Evolutionary conservation across 2,888 invertebrate species (phyloP).

Genomic region (Tupiocoris notatus): DNA sequence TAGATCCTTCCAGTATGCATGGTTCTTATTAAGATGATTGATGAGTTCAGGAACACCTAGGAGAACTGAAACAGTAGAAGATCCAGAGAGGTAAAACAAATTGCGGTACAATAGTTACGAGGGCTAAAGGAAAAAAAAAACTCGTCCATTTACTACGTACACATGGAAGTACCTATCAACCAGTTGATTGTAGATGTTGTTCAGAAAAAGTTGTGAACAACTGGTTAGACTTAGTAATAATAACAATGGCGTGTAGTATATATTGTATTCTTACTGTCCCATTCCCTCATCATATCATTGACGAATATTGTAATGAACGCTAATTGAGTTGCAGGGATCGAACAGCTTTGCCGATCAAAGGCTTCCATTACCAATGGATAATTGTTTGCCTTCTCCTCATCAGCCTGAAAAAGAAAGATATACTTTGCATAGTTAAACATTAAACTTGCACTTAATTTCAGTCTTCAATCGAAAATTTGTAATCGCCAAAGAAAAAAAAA

Average conservation of each 20-base stretch:
- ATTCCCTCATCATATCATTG: slow-evolving; percentile 95
- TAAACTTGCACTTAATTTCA: neutral
- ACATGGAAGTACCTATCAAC: no score
- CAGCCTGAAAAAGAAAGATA: slow-evolving; percentile 66
- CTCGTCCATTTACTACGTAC: no score
- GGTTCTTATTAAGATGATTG: slow-evolving; percentile 78
- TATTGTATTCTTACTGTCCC: slow-evolving; percentile 91
- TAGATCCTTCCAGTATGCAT: slow-evolving; percentile 83
- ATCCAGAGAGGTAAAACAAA: neutral
- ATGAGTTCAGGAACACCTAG: slow-evolving; percentile 75
- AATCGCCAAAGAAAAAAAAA: no score
- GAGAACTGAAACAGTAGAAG: neutral
- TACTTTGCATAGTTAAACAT: neutral
- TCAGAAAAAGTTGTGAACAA: no score
- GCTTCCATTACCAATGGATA: slow-evolving; percentile 97
- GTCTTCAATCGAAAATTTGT: no score
- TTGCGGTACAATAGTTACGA: no score
- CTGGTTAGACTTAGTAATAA: no score
- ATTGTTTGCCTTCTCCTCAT: slow-evolving; percentile 85
- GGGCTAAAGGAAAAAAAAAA: no score
- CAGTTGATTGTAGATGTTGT: no score
- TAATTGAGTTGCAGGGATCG: slow-evolving; percentile 95
- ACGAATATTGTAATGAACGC: slow-evolving; percentile 98
- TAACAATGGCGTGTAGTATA: no score
- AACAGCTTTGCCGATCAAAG: slow-evolving; percentile 92